phyloP scores from a whole-genome alignment of 1,140 invertebrate species.

The Sitobion miscanthi region DNA sequence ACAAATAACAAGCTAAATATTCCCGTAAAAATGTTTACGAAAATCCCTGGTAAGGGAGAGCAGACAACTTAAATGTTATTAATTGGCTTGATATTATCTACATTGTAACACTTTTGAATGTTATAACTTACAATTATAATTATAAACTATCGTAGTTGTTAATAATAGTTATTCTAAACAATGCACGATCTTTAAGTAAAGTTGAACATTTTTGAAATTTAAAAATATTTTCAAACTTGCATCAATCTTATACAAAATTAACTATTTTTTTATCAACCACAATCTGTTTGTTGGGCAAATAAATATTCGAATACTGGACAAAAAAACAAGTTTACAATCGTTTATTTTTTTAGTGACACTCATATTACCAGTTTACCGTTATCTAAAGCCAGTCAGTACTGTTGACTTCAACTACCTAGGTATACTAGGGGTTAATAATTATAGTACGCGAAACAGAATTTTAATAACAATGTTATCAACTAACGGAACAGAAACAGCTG shows the following conservation, averaged over 20 bases:
- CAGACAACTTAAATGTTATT: background rate
- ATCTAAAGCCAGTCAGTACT: background rate
- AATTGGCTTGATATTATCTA: background rate
- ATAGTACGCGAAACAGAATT: background rate
- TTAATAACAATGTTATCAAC: background rate
- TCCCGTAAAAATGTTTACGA: background rate
- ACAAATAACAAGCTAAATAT: background rate
- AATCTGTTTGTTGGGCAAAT: background rate
- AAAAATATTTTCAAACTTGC: background rate
- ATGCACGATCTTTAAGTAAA: background rate
- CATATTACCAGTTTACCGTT: background rate
- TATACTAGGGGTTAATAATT: background rate
- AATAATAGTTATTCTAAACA: no score
- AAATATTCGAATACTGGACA: background rate
- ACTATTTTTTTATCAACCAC: background rate
- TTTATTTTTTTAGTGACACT: background rate
- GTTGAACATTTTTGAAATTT: background rate
- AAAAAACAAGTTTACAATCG: background rate
- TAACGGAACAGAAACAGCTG: background rate
- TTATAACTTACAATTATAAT: background rate
- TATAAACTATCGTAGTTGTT: background rate
- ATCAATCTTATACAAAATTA: background rate
- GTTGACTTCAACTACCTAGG: background rate
- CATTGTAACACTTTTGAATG: background rate
- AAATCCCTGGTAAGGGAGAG: background rate